Conservation (phyloP, 2,797 vertebrate species). For the Chloroceryle amazona region DNA sequence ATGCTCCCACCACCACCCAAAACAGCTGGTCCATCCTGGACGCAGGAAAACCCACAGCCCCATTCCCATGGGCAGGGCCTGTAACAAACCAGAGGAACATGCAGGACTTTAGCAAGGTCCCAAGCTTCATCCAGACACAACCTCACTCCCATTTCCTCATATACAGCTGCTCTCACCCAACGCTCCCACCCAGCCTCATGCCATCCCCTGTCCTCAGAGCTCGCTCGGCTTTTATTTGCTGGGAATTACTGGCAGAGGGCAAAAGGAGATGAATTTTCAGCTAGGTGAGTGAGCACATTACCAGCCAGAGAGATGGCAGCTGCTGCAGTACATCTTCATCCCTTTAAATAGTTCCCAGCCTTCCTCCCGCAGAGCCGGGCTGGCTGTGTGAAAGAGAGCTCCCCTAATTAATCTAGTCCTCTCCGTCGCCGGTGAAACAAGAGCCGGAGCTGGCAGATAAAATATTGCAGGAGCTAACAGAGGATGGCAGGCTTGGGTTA, state of each 20-base stretch:
- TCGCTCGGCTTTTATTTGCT: background rate
- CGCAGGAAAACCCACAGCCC: background rate
- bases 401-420: constrained; percentile 74
- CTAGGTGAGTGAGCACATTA: background rate
- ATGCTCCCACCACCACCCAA: background rate
- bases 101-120: background rate
- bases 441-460: constrained; percentile 25
- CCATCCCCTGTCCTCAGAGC: background rate
- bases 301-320: constrained; percentile 11
- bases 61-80: accelerated
- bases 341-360: constrained; percentile 60
- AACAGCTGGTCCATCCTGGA: background rate
- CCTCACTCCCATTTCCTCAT: accelerated
- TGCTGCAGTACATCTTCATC: constrained; percentile 56
- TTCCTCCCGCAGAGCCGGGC: constrained; percentile 18
- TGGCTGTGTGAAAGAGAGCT: constrained; percentile 58
- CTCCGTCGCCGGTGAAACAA: constrained; percentile 29
- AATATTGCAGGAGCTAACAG: constrained; percentile 49
- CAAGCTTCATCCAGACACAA: background rate
- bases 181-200: background rate
- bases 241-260: constrained; percentile 28
- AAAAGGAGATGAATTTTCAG: constrained; percentile 44
- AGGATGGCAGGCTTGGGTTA: constrained; percentile 57
- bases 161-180: background rate
- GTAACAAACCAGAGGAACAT: accelerated